Conservation (phyloP, 1,140 invertebrate species). For the Holcopasites calliopsidis region DNA sequence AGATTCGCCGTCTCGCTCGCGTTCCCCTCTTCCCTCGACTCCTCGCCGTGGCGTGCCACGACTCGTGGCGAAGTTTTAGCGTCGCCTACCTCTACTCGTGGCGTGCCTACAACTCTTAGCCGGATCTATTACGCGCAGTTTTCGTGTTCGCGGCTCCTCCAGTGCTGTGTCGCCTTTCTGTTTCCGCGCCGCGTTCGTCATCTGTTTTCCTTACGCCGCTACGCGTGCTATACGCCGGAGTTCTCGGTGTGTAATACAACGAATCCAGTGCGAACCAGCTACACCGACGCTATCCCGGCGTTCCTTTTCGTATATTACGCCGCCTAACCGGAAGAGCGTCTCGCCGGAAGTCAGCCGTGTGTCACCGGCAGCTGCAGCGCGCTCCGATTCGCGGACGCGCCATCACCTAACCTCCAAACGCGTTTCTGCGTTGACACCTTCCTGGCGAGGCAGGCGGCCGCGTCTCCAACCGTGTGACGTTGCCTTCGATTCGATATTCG, state of each 20-base stretch:
- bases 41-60: slow-evolving; percentile 53
- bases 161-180: neutral
- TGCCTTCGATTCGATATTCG: slow-evolving; percentile 35
- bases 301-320: neutral
- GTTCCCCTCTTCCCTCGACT: slow-evolving; percentile 38
- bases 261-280: neutral
- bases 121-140: slow-evolving; percentile 74
- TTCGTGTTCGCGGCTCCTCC: slow-evolving; percentile 49
- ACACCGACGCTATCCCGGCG: neutral
- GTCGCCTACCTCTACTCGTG: slow-evolving; percentile 65
- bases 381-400: slow-evolving; percentile 27
- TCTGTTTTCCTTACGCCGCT: slow-evolving; percentile 20
- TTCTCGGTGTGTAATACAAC: neutral
- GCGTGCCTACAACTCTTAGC: slow-evolving; percentile 73
- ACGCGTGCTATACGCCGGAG: slow-evolving; percentile 10
- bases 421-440: slow-evolving; percentile 14
- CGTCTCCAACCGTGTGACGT: slow-evolving; percentile 20
- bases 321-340: neutral
- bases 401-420: slow-evolving; percentile 57
- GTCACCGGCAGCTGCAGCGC: slow-evolving; percentile 24
- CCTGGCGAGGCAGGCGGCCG: neutral
- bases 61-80: slow-evolving; percentile 77
- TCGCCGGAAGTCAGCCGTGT: neutral
- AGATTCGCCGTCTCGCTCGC: slow-evolving; percentile 29
- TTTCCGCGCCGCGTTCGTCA: slow-evolving; percentile 12